phyloP scores from a whole-genome alignment of 2,797 vertebrate species.

The Oreortyx pictus region DNA sequence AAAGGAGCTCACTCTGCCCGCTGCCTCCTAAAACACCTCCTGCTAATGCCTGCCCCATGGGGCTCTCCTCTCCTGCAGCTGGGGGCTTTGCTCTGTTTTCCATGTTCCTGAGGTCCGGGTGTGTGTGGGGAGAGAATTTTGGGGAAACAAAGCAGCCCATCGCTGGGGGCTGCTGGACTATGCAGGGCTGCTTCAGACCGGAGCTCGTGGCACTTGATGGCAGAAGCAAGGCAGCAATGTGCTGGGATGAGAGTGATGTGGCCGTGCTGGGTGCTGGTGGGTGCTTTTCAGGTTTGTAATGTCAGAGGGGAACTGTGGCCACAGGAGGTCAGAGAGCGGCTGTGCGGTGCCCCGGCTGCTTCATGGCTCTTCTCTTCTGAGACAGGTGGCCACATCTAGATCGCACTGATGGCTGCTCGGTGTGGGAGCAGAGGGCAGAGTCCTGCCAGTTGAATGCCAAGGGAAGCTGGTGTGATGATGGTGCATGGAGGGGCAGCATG shows the following conservation, averaged over 20 bases:
- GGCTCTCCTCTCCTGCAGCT: neutral
- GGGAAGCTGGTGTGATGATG: neutral
- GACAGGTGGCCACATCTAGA: accelerated
- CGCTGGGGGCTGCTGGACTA: neutral
- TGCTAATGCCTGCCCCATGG: neutral
- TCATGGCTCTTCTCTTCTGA: neutral
- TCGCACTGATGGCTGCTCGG: accelerated
- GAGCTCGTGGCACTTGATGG: accelerated
- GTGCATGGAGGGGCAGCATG: accelerated
- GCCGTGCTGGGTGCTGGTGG: neutral
- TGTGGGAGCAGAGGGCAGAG: neutral
- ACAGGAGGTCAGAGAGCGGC: neutral
- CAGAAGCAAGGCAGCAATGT: neutral
- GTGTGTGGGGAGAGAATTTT: accelerated
- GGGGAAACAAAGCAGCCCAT: neutral
- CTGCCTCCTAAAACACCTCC: neutral
- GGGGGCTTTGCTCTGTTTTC: accelerated
- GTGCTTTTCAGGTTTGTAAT: accelerated
- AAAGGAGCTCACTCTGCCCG: neutral
- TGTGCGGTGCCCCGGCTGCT: neutral
- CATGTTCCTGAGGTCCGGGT: accelerated
- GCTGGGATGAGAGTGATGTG: accelerated
- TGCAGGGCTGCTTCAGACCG: neutral
- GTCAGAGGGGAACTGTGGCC: neutral
- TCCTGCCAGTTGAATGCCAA: neutral